Evolutionary conservation across 2,113 vertebrate genomes (phyloP), one percentile per base, ranked within the genome.

Genomic region (Hepsetus odoe): DNA sequence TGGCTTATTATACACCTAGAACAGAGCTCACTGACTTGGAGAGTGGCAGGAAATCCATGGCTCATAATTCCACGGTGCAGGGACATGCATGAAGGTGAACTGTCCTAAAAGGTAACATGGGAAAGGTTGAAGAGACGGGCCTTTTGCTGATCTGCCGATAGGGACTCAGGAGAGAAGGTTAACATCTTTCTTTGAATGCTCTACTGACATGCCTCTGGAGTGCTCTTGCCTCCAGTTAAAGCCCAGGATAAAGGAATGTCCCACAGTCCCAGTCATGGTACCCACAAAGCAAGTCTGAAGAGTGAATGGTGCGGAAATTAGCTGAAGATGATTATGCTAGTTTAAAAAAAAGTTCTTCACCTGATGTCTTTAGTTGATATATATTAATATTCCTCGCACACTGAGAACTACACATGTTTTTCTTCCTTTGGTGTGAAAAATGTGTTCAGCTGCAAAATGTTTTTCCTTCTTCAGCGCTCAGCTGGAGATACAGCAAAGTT

Each of bases 401-500:
- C 51, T 44, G 56, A 53, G 20, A n/a, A 11, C 14, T 11, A 61
- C 26, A 4, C 26, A 30, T 14, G 18, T 61, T 30, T 51, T 77
- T 71, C 11, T 10, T 55, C 69, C 49, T 20, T 20, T 16, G 20
- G 40, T 32, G 38, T 35, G 33, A 7, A 18, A 51, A 70, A 69
- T 24, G 22, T 18, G 42, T 61, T 59, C 30, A n/a, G 44, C 32
- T 46, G 66, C 26, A 46, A 49, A 22, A 20, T 68, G 49, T 42
- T 75, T 65, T 56, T 61, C 30, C 38, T n/a, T 59, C 75, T 79
- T 82, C 44, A 22, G 42, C 58, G 44, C 74, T 61, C 11, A 65
- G 30, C 70, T 71, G 51, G 16, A 56, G 69, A 73, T 88, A 77
- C 74, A 72, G 76, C 65, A 81, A 26, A 76, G 81, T 79, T 88